phyloP scores from a whole-genome alignment of 1,140 invertebrate species.

The Magallana gigas region DNA sequence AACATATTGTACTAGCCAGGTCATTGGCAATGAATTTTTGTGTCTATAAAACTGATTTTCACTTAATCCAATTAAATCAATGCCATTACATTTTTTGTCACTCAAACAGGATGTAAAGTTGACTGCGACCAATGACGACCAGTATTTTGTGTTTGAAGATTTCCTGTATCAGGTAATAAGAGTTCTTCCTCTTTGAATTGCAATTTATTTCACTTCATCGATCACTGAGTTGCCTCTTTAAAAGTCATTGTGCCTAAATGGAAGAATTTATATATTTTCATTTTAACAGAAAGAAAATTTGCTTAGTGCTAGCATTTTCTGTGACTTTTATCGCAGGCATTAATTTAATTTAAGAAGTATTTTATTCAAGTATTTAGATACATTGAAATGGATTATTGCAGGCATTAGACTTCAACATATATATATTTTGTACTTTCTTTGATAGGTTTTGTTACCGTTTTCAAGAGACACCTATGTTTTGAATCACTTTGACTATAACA shows the following conservation, averaged over 20 bases:
- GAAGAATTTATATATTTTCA: not conserved
- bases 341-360: too few species aligned
- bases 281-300: too few species aligned
- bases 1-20: too few species aligned
- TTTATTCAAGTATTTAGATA: too few species aligned
- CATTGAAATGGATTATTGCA: too few species aligned
- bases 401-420: too few species aligned
- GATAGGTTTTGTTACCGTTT: constrained; percentile 93
- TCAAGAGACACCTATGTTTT: constrained; percentile 92
- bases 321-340: too few species aligned
- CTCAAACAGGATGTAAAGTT: constrained; percentile 90
- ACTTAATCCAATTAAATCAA: too few species aligned
- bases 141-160: constrained; percentile 99
- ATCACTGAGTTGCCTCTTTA: not conserved
- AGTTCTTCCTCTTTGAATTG: not conserved
- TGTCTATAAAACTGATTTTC: too few species aligned
- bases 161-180: constrained; percentile 90
- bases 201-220: not conserved
- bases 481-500: constrained; percentile 79
- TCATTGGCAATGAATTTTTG: too few species aligned
- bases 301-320: too few species aligned
- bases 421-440: not conserved
- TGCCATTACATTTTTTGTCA: not conserved
- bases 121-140: constrained; percentile 97
- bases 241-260: not conserved